phyloP scores from a whole-genome alignment of 1,140 invertebrate genomes.

The Aphaenogaster ashmeadi region DNA sequence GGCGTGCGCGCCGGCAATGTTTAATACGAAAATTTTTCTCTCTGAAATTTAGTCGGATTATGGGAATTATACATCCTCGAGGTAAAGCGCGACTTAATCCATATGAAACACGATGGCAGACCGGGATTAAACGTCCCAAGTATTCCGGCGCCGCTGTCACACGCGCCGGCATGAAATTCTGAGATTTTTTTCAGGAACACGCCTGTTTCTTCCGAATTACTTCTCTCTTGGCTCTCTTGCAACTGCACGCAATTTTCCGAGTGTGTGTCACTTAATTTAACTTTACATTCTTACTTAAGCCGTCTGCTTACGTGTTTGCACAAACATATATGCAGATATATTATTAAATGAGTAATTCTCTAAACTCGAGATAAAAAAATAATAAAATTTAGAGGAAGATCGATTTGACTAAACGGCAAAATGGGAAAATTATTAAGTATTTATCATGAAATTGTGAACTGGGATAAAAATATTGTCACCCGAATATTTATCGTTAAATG shows the following conservation, averaged over 20 bases:
- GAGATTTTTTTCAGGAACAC: constrained; percentile 53
- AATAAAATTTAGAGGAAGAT: background rate
- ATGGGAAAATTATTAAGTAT: background rate
- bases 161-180: constrained; percentile 44
- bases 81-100: constrained; percentile 77
- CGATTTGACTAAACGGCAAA: too few species aligned
- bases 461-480: background rate
- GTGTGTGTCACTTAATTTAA: constrained; percentile 32
- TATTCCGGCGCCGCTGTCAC: constrained; percentile 62
- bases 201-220: constrained; percentile 38
- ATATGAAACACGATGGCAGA: constrained; percentile 78
- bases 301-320: too few species aligned
- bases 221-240: background rate
- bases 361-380: background rate
- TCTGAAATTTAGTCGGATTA: constrained; percentile 76
- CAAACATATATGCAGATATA: background rate
- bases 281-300: background rate
- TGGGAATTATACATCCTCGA: constrained; percentile 76
- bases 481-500: background rate
- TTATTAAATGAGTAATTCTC: background rate
- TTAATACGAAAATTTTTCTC: constrained; percentile 80
- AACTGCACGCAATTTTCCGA: constrained; percentile 19
- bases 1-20: constrained; percentile 50
- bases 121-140: constrained; percentile 76
- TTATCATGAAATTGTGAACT: background rate